Base-by-base conservation (phyloP, 2,888 invertebrate genomes). In the Drosophila picticornis region DNA sequence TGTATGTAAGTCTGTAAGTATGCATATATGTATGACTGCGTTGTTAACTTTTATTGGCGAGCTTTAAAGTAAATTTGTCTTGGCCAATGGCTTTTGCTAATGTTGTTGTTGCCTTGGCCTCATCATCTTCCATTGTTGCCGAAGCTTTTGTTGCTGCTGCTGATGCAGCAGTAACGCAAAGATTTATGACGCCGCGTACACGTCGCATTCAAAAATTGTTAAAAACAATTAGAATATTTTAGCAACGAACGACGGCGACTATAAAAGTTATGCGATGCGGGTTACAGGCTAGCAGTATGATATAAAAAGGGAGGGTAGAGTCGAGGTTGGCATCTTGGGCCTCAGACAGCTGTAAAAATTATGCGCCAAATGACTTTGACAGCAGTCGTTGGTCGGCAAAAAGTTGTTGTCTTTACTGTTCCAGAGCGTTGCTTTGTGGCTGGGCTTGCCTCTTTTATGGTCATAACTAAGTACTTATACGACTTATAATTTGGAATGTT, bases 11-110 rank as follows among this genome's bases (percentile, higher is more conserved):
- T 77, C 77, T 72, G 72, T 78, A 77, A 72, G 81, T 77, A 81
- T 77, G 78, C 78, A 79, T 81, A 78, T 78, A 73, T 80, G 76
- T 77, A 75, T 77, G 74, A 78, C 48, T 53, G 74, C 70, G 88
- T 76, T 90, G 87, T 86, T 83, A 88, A 88, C 90, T 86, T 86
- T 86, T 85, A 85, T 85, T 90, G 90, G 86, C 84, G 84, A 90
- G 90, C 88, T 90, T 85, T 85, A 90, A 85, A 90, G 83, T 81
- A 88, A 85, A 90, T 85, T 85, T 90, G 87, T 90, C 88, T 86
- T 88, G 84, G 73, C 58, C 78, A 62, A 72, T 86, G 77, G 77
- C 71, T 70, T 40, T 52, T 34, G 61, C 36, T 34, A 48, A 57
- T 52, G 66, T 27, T 52, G 29, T 4, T 58, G 64, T 74, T 71